A percentile compares a stretch with the other conserved stretches of the same genome.
These are phyloP conservation scores for Notarius lentiginosus DNA, from an alignment of 2,113 vertebrate species.

Conservation along the genomic window DNA sequence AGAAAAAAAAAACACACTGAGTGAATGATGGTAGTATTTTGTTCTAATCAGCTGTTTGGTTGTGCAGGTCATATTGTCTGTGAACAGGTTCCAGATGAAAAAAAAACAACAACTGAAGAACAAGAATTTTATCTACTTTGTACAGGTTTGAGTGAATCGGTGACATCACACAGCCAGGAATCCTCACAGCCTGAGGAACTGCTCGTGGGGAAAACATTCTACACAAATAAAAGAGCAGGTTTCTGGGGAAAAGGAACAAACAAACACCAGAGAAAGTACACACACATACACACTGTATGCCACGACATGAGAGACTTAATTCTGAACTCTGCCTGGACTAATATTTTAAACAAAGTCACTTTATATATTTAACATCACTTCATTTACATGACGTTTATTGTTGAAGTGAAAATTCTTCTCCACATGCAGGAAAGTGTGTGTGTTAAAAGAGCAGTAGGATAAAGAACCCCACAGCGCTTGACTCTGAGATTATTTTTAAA, in stretches of 20 bases:
- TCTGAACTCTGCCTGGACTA: conserved; percentile 35
- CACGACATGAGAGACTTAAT: conserved; percentile 38
- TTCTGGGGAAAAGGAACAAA: not conserved
- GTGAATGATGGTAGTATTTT: not conserved
- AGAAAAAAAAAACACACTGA: too few species aligned
- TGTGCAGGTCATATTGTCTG: not conserved
- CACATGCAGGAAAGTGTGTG: conserved; percentile 8
- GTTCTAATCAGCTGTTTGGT: not conserved
- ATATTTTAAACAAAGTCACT: conserved; percentile 28
- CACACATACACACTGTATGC: conserved; percentile 2
- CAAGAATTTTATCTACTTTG: not conserved
- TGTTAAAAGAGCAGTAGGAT: conserved; percentile 17
- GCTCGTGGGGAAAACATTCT: not conserved
- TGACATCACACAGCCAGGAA: not conserved
- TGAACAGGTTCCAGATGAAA: not conserved
- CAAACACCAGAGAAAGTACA: conserved; percentile 21
- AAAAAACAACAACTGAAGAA: not conserved
- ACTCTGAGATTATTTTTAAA: conserved; percentile 42
- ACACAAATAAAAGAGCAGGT: not conserved
- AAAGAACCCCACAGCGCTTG: conserved; percentile 16
- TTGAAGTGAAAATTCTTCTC: conserved; percentile 37
- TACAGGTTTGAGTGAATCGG: not conserved
- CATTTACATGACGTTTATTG: conserved; percentile 48
- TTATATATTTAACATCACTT: conserved; percentile 47
- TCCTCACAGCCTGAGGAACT: not conserved